Evolutionary conservation across 1,140 invertebrate genomes (phyloP).

Genomic region (Rhagoletis pomonella): DNA sequence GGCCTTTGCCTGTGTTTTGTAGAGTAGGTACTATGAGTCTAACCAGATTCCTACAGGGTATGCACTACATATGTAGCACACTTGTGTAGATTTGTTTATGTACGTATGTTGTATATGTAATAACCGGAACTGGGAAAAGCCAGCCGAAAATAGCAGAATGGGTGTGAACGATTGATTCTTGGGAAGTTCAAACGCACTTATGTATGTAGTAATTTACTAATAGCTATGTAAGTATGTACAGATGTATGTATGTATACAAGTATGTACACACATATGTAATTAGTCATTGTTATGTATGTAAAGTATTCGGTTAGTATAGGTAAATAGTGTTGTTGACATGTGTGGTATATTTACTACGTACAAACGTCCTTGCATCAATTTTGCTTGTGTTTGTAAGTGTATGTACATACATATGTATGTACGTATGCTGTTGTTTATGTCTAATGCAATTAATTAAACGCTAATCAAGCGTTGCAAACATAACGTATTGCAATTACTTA

Average conservation of each 20-base stretch:
- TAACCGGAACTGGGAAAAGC: background rate
- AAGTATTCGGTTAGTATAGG: background rate
- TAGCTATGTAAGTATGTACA: background rate
- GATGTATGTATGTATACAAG: background rate
- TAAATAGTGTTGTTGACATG: no score
- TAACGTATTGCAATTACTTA: constrained; percentile 43
- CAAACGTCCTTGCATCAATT: background rate
- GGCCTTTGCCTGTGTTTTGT: no score
- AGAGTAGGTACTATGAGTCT: no score
- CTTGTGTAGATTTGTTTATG: background rate
- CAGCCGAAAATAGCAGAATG: background rate
- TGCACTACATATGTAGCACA: no score
- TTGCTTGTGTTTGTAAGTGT: background rate
- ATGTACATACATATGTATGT: background rate
- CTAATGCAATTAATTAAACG: constrained; percentile 36
- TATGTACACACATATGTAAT: background rate
- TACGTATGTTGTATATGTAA: background rate
- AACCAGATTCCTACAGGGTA: no score
- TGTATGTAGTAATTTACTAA: background rate
- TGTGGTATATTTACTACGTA: no score
- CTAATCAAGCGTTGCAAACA: constrained; percentile 45
- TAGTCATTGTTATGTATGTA: background rate
- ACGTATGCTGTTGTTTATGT: background rate
- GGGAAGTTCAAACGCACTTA: background rate
- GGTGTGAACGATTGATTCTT: background rate